Evolutionary conservation across 2,888 invertebrate genomes (phyloP), one percentile per base, ranked within the genome.

Genomic region (Theretra japonica): DNA sequence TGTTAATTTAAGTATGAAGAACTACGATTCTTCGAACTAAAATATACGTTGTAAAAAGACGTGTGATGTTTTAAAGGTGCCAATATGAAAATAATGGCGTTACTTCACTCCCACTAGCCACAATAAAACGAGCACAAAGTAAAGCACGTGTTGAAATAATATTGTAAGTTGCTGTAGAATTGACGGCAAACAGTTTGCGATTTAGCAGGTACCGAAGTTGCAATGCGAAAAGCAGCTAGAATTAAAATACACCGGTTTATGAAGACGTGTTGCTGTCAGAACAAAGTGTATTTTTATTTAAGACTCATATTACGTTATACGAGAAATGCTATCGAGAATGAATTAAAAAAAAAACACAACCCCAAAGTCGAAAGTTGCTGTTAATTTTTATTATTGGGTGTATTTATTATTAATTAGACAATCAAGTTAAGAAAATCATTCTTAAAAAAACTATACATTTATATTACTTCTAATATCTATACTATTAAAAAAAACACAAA

Each of bases 141-240:
- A 58, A 57, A 23, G 23, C 58, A 25, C 58, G 58, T 58, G 15
- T 58, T 58, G 15, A 11, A 58, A 58, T 57, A 57, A 57, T 58
- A 58, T 23, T 11, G 58, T 25, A 4, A 23, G 58, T 25, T 25
- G 25, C 21, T 25, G 23, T 58, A 17, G 23, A 58, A 58, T 58
- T 58, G 25, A 11, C 11, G 58, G 58, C 23, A 25, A 58, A 58
- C 58, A 15, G 17, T 53, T 53, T 58, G 25, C 17, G 2, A 58
- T 58, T 23, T 25, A 25, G 58, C 58, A 58, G 25, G 58, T 58
- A 25, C 15, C 25, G 15, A 23, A 8, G 8, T 15, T 58, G 15
- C 58, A 25, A 58, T 58, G 25, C 58, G 23, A 58, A 57, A 4
- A 3, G 58, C 25, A 25, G 23, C 4, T 15, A 25, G 23, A 4